Conservation (phyloP, 2,113 vertebrate genomes). For the Siniperca chuatsi region DNA sequence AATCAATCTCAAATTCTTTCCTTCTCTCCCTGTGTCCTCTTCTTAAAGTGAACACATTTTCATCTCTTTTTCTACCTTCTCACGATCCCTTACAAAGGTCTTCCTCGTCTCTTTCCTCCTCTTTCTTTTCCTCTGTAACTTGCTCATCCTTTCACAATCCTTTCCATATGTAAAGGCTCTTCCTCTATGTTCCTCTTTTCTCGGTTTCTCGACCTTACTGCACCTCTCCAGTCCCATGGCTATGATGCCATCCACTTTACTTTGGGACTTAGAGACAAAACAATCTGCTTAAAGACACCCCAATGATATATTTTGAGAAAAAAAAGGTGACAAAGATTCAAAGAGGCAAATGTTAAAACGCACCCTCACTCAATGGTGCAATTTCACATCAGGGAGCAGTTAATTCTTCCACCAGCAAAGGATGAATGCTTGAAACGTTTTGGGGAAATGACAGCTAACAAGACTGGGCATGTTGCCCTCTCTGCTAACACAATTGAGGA, state of each 20-base stretch:
- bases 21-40: background rate
- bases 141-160: background rate
- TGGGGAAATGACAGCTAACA: constrained; percentile 50
- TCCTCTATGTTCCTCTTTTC: background rate
- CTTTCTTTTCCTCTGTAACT: background rate
- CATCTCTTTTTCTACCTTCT: background rate
- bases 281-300: background rate
- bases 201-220: background rate
- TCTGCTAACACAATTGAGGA: constrained; percentile 39
- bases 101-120: background rate
- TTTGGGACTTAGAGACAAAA: background rate
- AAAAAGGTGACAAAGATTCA: background rate
- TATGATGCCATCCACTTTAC: background rate
- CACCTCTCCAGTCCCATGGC: background rate
- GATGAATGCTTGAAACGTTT: constrained; percentile 32
- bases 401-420: constrained; percentile 27
- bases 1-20: background rate
- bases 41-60: background rate
- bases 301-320: background rate
- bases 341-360: background rate
- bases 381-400: background rate
- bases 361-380: background rate
- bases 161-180: background rate
- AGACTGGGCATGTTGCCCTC: constrained; percentile 55
- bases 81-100: too few relatives aligned